phyloP scores from a whole-genome alignment of 2,113 vertebrate genomes.

The Myotis lucifugus region DNA sequence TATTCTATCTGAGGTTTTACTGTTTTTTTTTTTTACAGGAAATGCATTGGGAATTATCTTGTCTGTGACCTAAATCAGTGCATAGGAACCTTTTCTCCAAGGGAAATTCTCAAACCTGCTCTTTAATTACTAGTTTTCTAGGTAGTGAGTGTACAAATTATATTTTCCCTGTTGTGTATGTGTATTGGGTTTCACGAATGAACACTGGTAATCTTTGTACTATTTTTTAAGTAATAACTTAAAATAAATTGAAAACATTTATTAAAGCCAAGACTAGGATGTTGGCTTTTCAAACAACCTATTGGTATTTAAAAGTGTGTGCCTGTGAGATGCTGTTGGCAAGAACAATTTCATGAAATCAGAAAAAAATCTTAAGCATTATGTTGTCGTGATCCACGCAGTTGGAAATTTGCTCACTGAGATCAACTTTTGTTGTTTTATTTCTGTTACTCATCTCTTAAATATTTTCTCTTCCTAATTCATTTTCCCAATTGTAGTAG shows the following conservation, averaged over 20 bases:
- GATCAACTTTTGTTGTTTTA: constrained; percentile 55
- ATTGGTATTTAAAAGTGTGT: constrained; percentile 3
- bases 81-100: not conserved
- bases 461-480: constrained; percentile 51
- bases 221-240: constrained; percentile 37
- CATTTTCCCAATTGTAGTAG: constrained; percentile 32
- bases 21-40: not conserved
- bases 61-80: not conserved
- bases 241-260: constrained; percentile 58
- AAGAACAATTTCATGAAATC: constrained; percentile 53
- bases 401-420: constrained; percentile 49
- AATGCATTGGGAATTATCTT: constrained; percentile 17
- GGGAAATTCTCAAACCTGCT: constrained; percentile 24
- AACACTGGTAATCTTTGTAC: constrained; percentile 24
- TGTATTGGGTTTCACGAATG: constrained; percentile 35
- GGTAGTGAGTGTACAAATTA: not conserved
- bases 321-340: constrained; percentile 2
- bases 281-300: not conserved
- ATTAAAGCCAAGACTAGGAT: constrained; percentile 41
- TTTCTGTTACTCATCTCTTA: constrained; percentile 52
- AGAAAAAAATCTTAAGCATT: constrained; percentile 35
- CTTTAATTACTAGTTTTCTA: constrained; percentile 52
- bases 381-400: not conserved
- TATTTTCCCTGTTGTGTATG: not conserved
- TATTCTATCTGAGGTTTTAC: constrained; percentile 2